Base-by-base conservation (phyloP, 1,140 invertebrate species). In the Drosophila gunungcola region DNA sequence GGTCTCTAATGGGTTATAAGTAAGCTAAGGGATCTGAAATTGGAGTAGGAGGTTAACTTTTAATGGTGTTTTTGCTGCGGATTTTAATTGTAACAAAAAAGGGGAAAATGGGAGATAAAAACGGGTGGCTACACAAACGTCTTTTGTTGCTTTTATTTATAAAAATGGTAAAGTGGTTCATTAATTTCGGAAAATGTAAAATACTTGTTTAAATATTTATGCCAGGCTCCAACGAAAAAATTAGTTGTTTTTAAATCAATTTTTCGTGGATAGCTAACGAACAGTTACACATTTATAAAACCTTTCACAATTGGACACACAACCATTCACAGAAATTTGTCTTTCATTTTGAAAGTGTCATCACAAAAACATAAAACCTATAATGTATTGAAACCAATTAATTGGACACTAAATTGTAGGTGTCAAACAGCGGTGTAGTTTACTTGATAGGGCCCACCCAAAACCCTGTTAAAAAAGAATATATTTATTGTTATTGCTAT, bases 401-500 rank as follows among this genome's bases (percentile, higher is more conserved):
- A 9, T 60, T 42, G 3, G 10, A 3, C 13, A 25, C 9, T 6
- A 9, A 5, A 5, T 25, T 25, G 39, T 2, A 42, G 12, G 38
- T 42, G 16, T 21, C 29, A 25, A 56, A 56, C 10, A 12, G 16
- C 3, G 4, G 16, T 16, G 13, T 12, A 41, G 12, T 49, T 7
- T 29, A 25, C 16, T 2, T 11, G 10, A 57, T 12, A 11, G 11
- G 9, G 13, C 51, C 34, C 16, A 52, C 12, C 2, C n/a, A 10
- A n/a, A 46, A 6, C 16, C n/a, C 39, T 38, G 36, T 61, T 34
- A 29, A 72, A 53, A 21, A 12, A 43, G 21, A 7, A 51, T 51
- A 43, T 68, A 84, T 84, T 84, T 80, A 85, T 84, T 65, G 61
- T 63, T 73, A 84, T 84, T 84, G 67, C 57, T 49, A 10, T 74